Conservation (phyloP, 2,113 vertebrate genomes). For the Rhinolophus ferrumequinum region DNA sequence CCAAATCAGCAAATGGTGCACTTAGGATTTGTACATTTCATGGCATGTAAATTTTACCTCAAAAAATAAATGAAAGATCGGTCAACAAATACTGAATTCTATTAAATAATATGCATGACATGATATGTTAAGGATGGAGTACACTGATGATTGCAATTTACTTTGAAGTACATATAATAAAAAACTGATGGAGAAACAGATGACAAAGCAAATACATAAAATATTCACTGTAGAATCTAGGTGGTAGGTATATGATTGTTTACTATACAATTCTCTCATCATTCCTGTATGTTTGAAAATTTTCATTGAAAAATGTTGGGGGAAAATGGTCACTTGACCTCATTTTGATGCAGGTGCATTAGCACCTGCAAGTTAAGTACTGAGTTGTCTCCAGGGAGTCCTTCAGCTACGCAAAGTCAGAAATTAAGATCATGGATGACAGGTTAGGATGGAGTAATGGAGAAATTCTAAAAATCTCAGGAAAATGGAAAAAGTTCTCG, state of each 20-base stretch:
- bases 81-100: background rate
- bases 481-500: background rate
- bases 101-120: background rate
- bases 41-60: slow-evolving; percentile 5
- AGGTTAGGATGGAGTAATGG: background rate
- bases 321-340: background rate
- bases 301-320: background rate
- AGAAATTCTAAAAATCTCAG: slow-evolving; percentile 11
- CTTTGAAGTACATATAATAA: background rate
- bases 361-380: background rate
- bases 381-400: background rate
- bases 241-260: background rate
- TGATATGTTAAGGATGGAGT: background rate
- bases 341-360: background rate
- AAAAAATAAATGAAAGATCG: background rate
- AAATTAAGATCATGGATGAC: background rate
- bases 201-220: background rate
- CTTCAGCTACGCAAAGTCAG: background rate
- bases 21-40: slow-evolving; percentile 5
- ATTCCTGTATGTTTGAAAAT: background rate
- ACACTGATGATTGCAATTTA: background rate
- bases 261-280: background rate
- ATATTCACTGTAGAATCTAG: background rate
- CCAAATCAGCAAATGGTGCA: background rate
- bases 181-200: background rate